Evolutionary conservation across 2,797 vertebrate species (phyloP).

Genomic region (Bufotes viridis): DNA sequence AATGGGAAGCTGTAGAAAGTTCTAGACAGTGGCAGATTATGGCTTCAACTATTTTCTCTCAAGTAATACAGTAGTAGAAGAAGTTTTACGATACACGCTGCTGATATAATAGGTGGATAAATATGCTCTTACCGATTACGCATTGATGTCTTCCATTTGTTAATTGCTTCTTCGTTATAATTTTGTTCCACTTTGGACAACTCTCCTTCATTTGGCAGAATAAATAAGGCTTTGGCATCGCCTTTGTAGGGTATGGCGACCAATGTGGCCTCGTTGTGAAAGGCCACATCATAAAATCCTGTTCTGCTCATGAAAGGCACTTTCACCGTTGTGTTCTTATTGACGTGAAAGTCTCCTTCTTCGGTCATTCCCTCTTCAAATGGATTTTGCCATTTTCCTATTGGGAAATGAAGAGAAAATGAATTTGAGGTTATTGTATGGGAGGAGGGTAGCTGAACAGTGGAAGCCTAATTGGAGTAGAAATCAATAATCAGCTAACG

Average conservation of each 20-base stretch:
- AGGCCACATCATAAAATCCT: conserved; percentile 76
- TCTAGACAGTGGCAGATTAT: too few species aligned
- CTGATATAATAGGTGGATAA: too few species aligned
- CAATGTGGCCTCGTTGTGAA: conserved; percentile 72
- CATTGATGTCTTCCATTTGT: conserved; percentile 2
- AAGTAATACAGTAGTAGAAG: too few species aligned
- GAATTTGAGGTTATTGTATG: neutral
- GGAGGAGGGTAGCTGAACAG: too few species aligned
- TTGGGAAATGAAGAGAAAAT: neutral
- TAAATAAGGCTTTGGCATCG: conserved; percentile 79
- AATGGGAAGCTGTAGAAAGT: too few species aligned
- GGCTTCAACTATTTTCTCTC: too few species aligned
- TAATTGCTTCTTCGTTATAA: neutral
- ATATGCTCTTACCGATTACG: neutral
- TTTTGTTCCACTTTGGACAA: neutral
- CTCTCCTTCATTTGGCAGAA: conserved; percentile 44
- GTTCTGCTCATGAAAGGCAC: conserved; percentile 86
- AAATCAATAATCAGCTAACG: neutral
- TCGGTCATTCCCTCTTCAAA: conserved; percentile 66
- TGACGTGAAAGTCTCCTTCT: conserved; percentile 75
- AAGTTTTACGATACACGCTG: too few species aligned
- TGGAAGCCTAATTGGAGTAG: neutral
- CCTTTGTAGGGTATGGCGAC: conserved; percentile 82
- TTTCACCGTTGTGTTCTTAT: conserved; percentile 77
- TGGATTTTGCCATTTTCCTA: conserved; percentile 75